Evolutionary conservation across 2,113 vertebrate species (phyloP).

Genomic region (Podarcis cretensis): DNA sequence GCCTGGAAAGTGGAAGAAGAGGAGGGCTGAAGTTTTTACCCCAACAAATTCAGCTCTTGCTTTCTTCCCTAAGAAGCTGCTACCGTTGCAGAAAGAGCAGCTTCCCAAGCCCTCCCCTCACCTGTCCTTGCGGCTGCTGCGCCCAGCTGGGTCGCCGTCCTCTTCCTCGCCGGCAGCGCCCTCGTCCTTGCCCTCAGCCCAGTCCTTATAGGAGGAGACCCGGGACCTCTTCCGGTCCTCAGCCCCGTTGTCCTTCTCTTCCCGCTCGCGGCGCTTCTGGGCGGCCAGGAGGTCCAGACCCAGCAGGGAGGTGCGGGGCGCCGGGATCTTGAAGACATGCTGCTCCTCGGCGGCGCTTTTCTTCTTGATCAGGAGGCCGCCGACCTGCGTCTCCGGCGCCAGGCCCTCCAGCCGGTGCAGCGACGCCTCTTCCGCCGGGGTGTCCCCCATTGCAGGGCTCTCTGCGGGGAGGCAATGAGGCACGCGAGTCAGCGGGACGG

Average conservation of each 20-base stretch:
- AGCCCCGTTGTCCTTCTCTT: slow-evolving; percentile 80
- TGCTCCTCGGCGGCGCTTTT: slow-evolving; percentile 84
- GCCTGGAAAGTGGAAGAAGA: slow-evolving; percentile 68
- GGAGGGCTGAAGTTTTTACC: too few species aligned
- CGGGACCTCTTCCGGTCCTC: slow-evolving; percentile 83
- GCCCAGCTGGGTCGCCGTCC: slow-evolving; percentile 39
- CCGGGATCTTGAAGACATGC: slow-evolving; percentile 92
- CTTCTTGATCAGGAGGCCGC: slow-evolving; percentile 87
- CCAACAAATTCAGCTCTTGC: too few species aligned
- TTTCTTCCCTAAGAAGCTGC: accelerated
- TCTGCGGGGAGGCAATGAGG: too few species aligned
- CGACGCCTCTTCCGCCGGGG: slow-evolving; percentile 62
- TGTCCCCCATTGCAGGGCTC: slow-evolving; percentile 44
- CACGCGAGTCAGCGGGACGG: too few species aligned
- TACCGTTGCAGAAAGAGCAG: too few species aligned
- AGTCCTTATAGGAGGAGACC: slow-evolving; percentile 87
- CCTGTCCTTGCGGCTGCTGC: slow-evolving; percentile 83
- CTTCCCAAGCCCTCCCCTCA: slow-evolving; percentile 47
- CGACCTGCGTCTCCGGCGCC: slow-evolving; percentile 76
- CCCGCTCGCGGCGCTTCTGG: slow-evolving; percentile 91
- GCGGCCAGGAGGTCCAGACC: slow-evolving; percentile 94
- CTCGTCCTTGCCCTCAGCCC: slow-evolving; percentile 89
- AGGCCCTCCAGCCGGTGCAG: slow-evolving; percentile 90
- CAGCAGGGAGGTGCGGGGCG: slow-evolving; percentile 90
- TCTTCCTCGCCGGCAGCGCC: slow-evolving; percentile 81